These are phyloP conservation scores for Podarcis siculus DNA, from an alignment of 2,797 vertebrate genomes.

Conservation along the genomic window DNA sequence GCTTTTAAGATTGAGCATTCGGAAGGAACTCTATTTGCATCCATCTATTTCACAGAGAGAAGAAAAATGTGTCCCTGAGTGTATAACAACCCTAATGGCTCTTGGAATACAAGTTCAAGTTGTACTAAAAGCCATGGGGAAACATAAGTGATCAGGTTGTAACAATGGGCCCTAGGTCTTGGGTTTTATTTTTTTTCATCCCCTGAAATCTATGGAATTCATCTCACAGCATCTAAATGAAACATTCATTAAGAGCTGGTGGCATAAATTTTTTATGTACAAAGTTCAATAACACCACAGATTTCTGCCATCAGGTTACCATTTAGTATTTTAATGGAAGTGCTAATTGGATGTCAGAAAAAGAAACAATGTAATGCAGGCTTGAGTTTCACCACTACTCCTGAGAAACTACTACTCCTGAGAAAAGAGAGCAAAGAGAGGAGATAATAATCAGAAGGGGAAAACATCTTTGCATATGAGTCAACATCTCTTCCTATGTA, in stretches of 20 bases:
- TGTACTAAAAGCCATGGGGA: constrained; percentile 11
- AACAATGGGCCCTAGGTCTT: background rate
- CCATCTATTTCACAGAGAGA: background rate
- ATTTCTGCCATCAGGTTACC: constrained; percentile 31
- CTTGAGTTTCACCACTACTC: background rate
- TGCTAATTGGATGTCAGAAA: constrained; percentile 23
- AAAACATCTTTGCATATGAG: background rate
- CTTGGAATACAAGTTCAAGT: background rate
- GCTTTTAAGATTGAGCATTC: background rate
- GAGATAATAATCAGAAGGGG: background rate
- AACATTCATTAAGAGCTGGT: constrained; percentile 36
- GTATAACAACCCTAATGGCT: background rate
- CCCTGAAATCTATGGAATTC: background rate
- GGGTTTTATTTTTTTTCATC: background rate
- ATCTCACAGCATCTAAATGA: constrained; percentile 12
- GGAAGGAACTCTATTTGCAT: background rate
- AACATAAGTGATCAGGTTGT: constrained; percentile 6
- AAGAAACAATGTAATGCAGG: background rate
- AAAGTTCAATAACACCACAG: background rate
- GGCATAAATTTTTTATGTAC: constrained; percentile 23
- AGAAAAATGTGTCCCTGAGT: no score
- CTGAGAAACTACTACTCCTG: background rate
- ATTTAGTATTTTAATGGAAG: constrained; percentile 25
- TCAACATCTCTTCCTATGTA: background rate
- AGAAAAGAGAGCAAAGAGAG: background rate